Percentiles rank a stretch among this genome's conserved stretches.
Conservation (phyloP, 1,140 invertebrate genomes). For the Drosophila subobscura region DNA sequence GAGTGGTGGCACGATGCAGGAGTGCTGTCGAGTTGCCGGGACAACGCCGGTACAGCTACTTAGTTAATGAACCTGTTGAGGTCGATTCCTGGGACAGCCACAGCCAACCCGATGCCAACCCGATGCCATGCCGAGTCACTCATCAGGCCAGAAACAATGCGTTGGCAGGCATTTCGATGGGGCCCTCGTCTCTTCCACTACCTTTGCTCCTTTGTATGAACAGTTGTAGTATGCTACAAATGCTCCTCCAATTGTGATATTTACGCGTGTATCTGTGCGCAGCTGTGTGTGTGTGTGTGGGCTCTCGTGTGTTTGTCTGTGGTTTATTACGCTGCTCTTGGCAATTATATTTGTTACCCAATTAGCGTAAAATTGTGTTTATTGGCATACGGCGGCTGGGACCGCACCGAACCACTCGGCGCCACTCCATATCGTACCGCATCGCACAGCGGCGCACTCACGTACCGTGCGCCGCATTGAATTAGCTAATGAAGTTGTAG, state of each 20-base stretch:
- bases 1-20: slow-evolving; percentile 15
- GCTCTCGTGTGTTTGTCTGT: slow-evolving; percentile 60
- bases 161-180: slow-evolving; percentile 47
- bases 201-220: slow-evolving; percentile 19
- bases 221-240: slow-evolving; percentile 40
- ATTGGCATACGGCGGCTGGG: slow-evolving; percentile 64
- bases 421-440: not conserved
- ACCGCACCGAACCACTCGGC: slow-evolving; percentile 12
- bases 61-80: slow-evolving; percentile 81
- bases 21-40: slow-evolving; percentile 53
- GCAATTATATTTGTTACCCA: slow-evolving; percentile 82
- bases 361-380: slow-evolving; percentile 82
- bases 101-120: no score
- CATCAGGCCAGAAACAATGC: slow-evolving; percentile 40
- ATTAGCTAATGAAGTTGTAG: slow-evolving; percentile 81
- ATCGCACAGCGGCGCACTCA: slow-evolving; percentile 26
- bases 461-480: slow-evolving; percentile 50
- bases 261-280: slow-evolving; percentile 33
- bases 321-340: slow-evolving; percentile 82
- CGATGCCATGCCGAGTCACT: slow-evolving; percentile 15
- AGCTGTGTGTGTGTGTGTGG: slow-evolving; percentile 15
- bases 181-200: not conserved
- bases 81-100: slow-evolving; percentile 21
- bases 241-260: slow-evolving; percentile 53
- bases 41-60: slow-evolving; percentile 55